Conservation (phyloP, 92 coral and sea anemone species). For the Ricordea florida region DNA sequence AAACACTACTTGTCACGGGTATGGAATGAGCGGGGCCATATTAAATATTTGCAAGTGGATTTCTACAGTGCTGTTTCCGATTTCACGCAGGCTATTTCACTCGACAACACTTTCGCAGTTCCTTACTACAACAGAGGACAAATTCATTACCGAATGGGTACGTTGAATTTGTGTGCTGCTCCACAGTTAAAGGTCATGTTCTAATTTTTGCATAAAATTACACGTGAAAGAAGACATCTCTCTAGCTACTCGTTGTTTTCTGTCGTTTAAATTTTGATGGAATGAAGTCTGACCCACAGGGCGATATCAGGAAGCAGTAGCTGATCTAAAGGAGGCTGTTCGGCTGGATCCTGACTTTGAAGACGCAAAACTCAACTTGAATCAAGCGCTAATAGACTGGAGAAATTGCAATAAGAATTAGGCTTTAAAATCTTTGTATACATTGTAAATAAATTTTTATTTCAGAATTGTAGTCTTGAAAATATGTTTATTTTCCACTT, state of each 20-base stretch:
- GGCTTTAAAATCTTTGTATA: no score
- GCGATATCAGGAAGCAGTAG: constrained; percentile 45
- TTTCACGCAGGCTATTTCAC: constrained; percentile 48
- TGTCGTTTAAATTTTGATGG: background rate
- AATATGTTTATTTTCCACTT: no score
- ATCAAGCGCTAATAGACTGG: constrained; percentile 44
- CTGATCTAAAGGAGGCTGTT: constrained; percentile 44
- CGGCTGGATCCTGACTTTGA: constrained; percentile 49
- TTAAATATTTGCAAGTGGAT: constrained; percentile 54
- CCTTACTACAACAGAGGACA: constrained; percentile 71
- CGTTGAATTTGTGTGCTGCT: background rate
- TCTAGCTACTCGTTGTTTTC: background rate
- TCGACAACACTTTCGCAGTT: constrained; percentile 46
- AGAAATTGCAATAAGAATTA: no score
- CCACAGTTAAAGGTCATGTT: no score
- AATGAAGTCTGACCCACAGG: background rate
- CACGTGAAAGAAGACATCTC: no score
- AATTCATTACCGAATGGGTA: constrained; percentile 69
- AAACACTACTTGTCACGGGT: constrained; percentile 25
- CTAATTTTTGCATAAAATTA: no score
- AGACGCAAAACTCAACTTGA: constrained; percentile 45
- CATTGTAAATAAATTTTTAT: no score
- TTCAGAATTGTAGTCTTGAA: no score
- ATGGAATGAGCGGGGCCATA: constrained; percentile 61
- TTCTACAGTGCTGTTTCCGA: constrained; percentile 53